Base-by-base conservation (phyloP, 2,797 vertebrate species). In the Schizopygopsis malacanthus region DNA sequence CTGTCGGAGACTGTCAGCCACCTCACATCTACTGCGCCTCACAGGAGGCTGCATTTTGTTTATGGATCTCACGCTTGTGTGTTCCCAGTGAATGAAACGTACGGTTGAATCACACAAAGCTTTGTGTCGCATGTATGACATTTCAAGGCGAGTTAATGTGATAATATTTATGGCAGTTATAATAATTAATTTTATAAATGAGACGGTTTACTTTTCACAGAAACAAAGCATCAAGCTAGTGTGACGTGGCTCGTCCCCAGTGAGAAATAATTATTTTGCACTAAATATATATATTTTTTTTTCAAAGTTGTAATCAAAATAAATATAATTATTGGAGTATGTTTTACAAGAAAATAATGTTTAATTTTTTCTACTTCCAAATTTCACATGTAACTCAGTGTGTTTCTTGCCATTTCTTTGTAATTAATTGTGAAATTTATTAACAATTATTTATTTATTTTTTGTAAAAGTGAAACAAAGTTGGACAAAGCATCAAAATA, bases 1-100 rank as follows among this genome's bases (percentile, higher is more conserved):
- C 87, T 84, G 82, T 85, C 59, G 54, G 79, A 52, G 72, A 87
- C 75, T 65, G 56, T 47, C 61, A 80, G 84, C 73, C 45, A 59
- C 45, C 25, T 61, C 79, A 59, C n/a, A 41, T 73, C 41, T 67
- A 61, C 59, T 77, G 65, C 20, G 56, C 56, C 41, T 63, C 16
- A 63, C n/a, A 75, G 16, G 6, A 45, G 20, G 25, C 28, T 77
- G 10, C 0, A 15, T 83, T 63, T 73, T 61, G 52, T 25, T 59
- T 33, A n/a, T 54, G 25, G 43, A 69, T 52, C 45, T 50, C 63
- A 16, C 0, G 13, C 4, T 69, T 4, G 2, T 37, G 50, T 39
- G 69, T 63, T 63, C 37, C 16, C 52, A 47, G 1, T 61, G 12
- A 47, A 83, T 72, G 2, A 47, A 83, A 63, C 4, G 1, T 71